Conservation (phyloP, 2,113 vertebrate species). For the Tragulus kanchil region DNA sequence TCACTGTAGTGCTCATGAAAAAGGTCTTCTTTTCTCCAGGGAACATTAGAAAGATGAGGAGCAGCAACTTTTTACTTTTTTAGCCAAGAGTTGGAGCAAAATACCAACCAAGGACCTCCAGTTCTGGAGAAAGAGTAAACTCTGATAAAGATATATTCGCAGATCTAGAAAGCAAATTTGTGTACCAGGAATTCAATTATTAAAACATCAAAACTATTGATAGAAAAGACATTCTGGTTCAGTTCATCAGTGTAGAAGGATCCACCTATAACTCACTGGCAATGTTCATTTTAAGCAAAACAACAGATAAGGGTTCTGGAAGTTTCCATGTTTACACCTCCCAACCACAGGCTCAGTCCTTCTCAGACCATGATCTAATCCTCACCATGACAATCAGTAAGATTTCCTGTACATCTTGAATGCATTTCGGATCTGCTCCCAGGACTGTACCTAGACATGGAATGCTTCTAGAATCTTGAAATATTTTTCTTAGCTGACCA, state of each 20-base stretch:
- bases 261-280: not conserved
- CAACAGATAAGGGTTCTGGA: not conserved
- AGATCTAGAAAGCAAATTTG: not conserved
- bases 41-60: not conserved
- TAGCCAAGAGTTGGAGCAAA: not conserved
- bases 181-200: not conserved
- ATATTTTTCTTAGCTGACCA: not conserved
- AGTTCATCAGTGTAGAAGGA: not conserved
- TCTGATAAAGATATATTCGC: not conserved
- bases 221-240: slow-evolving; percentile 10
- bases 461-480: not conserved
- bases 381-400: not conserved
- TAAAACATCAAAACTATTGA: no score
- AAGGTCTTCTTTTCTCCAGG: not conserved
- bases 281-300: not conserved
- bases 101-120: not conserved
- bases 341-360: not conserved
- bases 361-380: not conserved
- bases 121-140: not conserved
- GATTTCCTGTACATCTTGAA: not conserved
- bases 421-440: not conserved
- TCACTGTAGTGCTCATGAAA: not conserved
- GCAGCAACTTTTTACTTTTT: not conserved
- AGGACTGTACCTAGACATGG: not conserved
- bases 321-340: not conserved